Evolutionary conservation across 2,113 vertebrate genomes (phyloP), one percentile per base, ranked within the genome.

Genomic region (Periophthalmus modestus): DNA sequence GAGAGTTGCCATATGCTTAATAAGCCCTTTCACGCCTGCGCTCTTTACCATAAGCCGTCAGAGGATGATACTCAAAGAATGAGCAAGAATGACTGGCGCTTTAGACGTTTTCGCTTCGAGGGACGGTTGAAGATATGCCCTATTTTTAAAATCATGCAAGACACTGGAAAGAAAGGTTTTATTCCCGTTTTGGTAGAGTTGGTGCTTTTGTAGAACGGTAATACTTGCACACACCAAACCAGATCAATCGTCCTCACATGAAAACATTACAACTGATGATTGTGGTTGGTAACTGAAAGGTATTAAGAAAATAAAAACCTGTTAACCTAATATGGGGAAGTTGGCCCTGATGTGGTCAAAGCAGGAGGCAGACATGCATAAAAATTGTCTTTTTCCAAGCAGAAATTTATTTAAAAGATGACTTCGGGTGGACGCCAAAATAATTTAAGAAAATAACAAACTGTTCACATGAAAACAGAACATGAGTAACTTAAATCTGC

Each of bases 1-100:
- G 79, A 87, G 82, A 81, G 80, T 78, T 80, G 21, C 75, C 84
- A 73, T 84, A 87, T 79, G 82, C 83, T 87, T 66, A 78, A 70
- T 83, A 88, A 83, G 73, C 78, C 77, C 70, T 85, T 89, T 83
- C 83, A 88, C n/a, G 58, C 71, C 79, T 59, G 77, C 67, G 34
- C 65, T 83, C 74, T 83, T 83, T 85, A 82, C 77, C 80, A 81
- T 82, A 74, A 89, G 52, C 73, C 47, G 11, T 74, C 69, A 55
- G 65, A 34, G 66, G 82, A 85, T 65, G 68, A 85, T 74, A 73
- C 46, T 77, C 67, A 71, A 68, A 72, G 69, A 68, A 63, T 66
- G 70, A 82, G 28, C 71, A 62, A 18, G 66, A 83, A 58, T 74
- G 23, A 47, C 33, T n/a, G 21, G 52, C 72, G 63, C 78, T 50